Percentiles rank a stretch among this genome's conserved stretches.
phyloP scores from a whole-genome alignment of 2,888 invertebrate species.

The Drosophila kuntzei region DNA sequence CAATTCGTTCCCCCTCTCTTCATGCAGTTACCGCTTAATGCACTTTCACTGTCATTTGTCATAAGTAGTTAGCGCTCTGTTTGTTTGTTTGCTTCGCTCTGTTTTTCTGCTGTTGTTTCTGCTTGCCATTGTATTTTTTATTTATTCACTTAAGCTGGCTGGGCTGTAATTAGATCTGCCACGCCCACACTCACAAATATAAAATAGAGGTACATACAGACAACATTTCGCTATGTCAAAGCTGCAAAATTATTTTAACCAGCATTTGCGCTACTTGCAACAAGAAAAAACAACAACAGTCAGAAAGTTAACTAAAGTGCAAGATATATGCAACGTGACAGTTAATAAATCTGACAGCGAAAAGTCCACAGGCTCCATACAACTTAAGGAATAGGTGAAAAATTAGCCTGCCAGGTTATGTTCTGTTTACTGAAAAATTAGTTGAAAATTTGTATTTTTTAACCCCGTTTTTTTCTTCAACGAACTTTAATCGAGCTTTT shows the following conservation, averaged over 20 bases:
- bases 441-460: no score
- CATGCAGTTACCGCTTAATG: constrained; percentile 60
- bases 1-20: constrained; percentile 17
- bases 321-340: background rate
- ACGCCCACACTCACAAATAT: constrained; percentile 35
- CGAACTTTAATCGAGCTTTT: no score
- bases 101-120: constrained; percentile 24
- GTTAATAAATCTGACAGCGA: constrained; percentile 7
- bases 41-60: constrained; percentile 75
- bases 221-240: constrained; percentile 19
- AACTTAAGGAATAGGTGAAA: background rate
- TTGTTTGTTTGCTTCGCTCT: constrained; percentile 38
- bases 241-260: constrained; percentile 48
- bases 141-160: constrained; percentile 67
- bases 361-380: background rate
- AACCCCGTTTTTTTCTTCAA: no score
- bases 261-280: constrained; percentile 39
- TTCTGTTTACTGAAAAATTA: no score
- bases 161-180: constrained; percentile 67
- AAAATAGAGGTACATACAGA: constrained; percentile 4
- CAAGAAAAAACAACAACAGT: background rate
- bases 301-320: background rate
- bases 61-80: constrained; percentile 69
- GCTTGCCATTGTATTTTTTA: constrained; percentile 31
- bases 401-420: background rate